Conservation (phyloP, 2,888 invertebrate genomes). For the Apodemia duryi region DNA sequence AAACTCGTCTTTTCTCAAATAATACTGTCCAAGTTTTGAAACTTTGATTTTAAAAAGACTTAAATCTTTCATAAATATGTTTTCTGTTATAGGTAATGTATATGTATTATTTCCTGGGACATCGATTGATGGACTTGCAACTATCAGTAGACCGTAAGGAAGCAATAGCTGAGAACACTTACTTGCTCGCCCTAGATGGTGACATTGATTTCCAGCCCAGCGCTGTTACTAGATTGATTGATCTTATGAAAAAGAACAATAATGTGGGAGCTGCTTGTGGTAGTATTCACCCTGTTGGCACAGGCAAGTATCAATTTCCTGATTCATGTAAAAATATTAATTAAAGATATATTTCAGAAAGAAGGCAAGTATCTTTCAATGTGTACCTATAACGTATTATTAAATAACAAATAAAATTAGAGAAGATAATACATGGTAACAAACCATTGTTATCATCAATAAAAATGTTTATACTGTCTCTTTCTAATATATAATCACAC, state of each 20-base stretch:
- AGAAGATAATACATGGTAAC: too few species aligned
- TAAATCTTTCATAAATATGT: background rate
- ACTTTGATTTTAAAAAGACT: too few species aligned
- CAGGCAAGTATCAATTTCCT: conserved; percentile 61
- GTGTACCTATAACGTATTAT: too few species aligned
- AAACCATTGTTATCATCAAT: too few species aligned
- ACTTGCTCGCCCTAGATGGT: conserved; percentile 95
- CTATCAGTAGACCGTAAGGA: conserved; percentile 96
- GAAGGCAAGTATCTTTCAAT: too few species aligned
- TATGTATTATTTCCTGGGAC: conserved; percentile 99
- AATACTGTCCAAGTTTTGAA: too few species aligned
- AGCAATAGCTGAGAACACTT: conserved; percentile 97
- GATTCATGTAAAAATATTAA: background rate
- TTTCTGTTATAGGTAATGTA: conserved; percentile 91
- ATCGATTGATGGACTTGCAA: conserved; percentile 95
- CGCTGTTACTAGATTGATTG: conserved; percentile 95
- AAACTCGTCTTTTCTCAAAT: too few species aligned
- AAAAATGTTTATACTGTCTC: too few species aligned
- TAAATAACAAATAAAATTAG: too few species aligned
- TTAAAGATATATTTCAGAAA: too few species aligned
- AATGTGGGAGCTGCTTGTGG: conserved; percentile 98
- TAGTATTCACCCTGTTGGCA: conserved; percentile 97
- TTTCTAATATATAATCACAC: too few species aligned
- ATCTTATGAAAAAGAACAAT: conserved; percentile 98
- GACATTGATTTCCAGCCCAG: conserved; percentile 98